Conservation (phyloP, 2,797 vertebrate genomes). For the Bovichtus variegatus region DNA sequence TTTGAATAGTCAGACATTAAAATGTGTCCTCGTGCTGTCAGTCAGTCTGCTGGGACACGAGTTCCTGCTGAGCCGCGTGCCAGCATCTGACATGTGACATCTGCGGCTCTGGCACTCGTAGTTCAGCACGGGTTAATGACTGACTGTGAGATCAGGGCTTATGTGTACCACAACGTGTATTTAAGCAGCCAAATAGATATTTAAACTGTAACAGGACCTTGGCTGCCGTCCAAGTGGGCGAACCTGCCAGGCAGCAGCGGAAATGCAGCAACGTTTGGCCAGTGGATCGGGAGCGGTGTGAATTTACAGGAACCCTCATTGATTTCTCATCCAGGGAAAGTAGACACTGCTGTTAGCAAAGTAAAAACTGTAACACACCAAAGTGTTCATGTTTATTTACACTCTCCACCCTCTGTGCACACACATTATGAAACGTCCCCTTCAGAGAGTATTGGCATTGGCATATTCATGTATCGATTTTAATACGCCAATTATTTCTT, state of each 20-base stretch:
- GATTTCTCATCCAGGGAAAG: conserved; percentile 13
- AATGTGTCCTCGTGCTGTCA: conserved; percentile 6
- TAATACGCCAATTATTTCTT: too few species aligned
- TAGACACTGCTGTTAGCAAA: background rate
- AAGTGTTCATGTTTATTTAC: background rate
- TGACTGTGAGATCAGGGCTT: conserved; percentile 16
- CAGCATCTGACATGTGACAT: background rate
- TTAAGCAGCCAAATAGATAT: conserved; percentile 33
- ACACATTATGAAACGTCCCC: background rate
- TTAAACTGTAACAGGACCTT: conserved; percentile 27
- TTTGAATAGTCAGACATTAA: background rate
- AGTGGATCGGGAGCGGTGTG: background rate
- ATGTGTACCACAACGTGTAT: background rate
- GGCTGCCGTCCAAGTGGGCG: background rate
- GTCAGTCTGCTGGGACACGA: background rate
- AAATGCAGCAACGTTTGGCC: background rate
- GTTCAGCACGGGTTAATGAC: conserved; percentile 15
- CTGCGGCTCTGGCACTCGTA: background rate
- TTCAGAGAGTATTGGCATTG: background rate
- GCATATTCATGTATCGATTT: too few species aligned
- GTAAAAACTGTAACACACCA: conserved; percentile 17
- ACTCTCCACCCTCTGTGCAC: background rate
- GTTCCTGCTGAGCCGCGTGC: background rate
- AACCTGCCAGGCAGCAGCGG: background rate
- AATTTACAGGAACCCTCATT: conserved; percentile 9